Conservation (phyloP, 1,140 invertebrate species). For the Drosophila athabasca region DNA sequence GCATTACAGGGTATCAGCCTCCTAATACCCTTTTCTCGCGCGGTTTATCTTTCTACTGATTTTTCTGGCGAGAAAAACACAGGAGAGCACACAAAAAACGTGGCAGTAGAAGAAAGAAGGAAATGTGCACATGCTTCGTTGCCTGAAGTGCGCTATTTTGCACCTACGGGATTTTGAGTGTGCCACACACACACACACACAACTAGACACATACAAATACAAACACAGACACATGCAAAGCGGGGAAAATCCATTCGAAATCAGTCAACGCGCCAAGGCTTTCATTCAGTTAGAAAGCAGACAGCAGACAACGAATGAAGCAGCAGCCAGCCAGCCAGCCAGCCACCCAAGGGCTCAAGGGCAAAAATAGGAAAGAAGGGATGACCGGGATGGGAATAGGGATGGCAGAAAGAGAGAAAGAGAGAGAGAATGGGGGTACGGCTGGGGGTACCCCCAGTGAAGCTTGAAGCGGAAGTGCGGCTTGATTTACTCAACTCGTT, state of each 20-base stretch:
- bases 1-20: not conserved
- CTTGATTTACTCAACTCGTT: conserved; percentile 82
- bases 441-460: conserved; percentile 21
- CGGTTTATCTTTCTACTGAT: not conserved
- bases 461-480: conserved; percentile 76
- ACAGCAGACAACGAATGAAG: conserved; percentile 49
- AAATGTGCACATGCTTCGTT: conserved; percentile 76
- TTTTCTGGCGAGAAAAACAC: conserved; percentile 17
- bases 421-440: not conserved
- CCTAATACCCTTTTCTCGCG: conserved; percentile 10
- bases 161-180: conserved; percentile 73
- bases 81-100: conserved; percentile 31
- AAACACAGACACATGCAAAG: conserved; percentile 28
- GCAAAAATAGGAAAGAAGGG: conserved; percentile 3
- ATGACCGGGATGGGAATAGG: not conserved
- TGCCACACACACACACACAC: conserved; percentile 11
- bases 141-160: conserved; percentile 76
- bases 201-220: conserved; percentile 29
- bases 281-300: conserved; percentile 77
- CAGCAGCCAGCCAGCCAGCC: conserved; percentile 10
- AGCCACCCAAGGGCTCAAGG: conserved; percentile 19
- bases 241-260: conserved; percentile 74
- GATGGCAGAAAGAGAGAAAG: not conserved
- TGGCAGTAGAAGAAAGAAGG: not conserved
- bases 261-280: conserved; percentile 78